Percentiles rank a stretch among this genome's conserved stretches.
Conservation (phyloP, 2,797 vertebrate genomes). For the Melanotaenia parkinsoni region DNA sequence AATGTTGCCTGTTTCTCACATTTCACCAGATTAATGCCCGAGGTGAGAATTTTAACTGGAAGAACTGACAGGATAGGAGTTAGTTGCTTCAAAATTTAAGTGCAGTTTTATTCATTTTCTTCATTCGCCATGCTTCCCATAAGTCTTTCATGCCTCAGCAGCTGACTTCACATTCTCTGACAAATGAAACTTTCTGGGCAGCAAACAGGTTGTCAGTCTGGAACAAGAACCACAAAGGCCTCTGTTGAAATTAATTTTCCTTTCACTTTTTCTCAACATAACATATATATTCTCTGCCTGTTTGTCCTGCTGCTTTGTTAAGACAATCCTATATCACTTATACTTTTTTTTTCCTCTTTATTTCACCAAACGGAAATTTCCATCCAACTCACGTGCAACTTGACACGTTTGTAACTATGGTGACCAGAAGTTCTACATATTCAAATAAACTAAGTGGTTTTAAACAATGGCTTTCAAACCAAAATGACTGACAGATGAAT, state of each 20-base stretch:
- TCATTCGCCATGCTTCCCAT: background rate
- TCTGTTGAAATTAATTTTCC: background rate
- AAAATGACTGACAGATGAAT: constrained; percentile 1
- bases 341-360: background rate
- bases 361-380: constrained; percentile 22
- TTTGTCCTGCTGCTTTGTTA: constrained; percentile 1
- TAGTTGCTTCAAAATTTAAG: background rate
- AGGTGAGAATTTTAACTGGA: background rate
- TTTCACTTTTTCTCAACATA: background rate
- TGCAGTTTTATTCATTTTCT: background rate
- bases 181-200: background rate
- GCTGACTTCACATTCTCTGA: background rate
- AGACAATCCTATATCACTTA: background rate
- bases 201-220: constrained; percentile 1
- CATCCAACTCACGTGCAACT: background rate
- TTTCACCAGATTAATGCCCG: background rate
- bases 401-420: background rate
- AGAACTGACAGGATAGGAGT: background rate
- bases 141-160: background rate
- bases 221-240: background rate
- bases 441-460: constrained; percentile 22
- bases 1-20: background rate
- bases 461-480: constrained; percentile 4
- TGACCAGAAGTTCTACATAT: constrained; percentile 12
- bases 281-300: constrained; percentile 1